phyloP scores from a whole-genome alignment of 2,113 vertebrate genomes.

The Platysteira castanea region DNA sequence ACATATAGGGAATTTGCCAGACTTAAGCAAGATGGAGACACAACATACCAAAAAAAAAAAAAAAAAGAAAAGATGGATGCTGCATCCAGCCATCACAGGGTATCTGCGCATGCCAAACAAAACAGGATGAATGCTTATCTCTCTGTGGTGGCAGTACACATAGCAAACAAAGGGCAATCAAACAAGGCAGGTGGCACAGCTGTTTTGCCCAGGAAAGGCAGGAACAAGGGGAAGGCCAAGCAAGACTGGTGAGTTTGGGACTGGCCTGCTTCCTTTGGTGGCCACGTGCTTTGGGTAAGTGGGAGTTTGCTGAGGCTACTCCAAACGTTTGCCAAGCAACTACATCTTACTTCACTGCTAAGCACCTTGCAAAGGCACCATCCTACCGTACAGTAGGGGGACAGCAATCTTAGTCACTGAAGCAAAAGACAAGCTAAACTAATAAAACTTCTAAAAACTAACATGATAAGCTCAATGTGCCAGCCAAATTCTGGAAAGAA shows the following conservation, averaged over 20 bases:
- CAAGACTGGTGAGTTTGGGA: not conserved
- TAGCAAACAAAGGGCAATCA: not conserved
- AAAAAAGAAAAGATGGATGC: not conserved
- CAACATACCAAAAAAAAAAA: rapidly evolving
- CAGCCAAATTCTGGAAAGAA: not conserved
- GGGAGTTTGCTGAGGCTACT: not conserved
- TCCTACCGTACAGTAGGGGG: not conserved
- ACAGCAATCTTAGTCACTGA: not conserved
- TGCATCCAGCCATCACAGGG: not conserved
- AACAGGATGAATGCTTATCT: not conserved
- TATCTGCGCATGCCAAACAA: not conserved
- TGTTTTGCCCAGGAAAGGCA: not conserved
- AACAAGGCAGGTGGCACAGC: not conserved
- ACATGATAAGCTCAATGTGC: not conserved
- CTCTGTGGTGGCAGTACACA: not conserved
- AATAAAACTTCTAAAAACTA: not conserved
- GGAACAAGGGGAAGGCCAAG: not conserved
- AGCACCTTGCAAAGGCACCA: not conserved
- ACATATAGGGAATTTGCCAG: not conserved
- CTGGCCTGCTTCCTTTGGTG: not conserved
- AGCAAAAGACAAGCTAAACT: not conserved
- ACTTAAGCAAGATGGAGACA: not conserved
- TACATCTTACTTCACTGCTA: not conserved
- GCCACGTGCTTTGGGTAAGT: rapidly evolving
- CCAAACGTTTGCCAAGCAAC: rapidly evolving